Conservation (phyloP, 2,113 vertebrate genomes). For the Xenus cinereus region DNA sequence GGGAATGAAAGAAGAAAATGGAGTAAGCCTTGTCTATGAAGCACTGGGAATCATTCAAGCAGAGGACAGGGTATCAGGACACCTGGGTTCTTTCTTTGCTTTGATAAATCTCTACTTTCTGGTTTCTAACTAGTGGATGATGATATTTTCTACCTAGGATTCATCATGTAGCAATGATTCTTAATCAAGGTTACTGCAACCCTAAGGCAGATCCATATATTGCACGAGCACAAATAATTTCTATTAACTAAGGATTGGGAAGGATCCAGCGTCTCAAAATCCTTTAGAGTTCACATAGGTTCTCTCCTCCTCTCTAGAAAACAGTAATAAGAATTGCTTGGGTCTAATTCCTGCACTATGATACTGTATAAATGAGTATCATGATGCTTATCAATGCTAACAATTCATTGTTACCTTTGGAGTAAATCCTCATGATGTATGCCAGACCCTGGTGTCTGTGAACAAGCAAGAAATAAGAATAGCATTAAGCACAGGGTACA, state of each 20-base stretch:
- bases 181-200: neutral
- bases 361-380: neutral
- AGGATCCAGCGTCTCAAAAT: neutral
- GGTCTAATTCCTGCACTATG: neutral
- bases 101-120: neutral
- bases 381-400: neutral
- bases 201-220: neutral
- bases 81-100: neutral
- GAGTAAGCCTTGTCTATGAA: neutral
- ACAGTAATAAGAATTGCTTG: neutral
- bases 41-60: neutral
- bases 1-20: neutral
- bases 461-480: neutral
- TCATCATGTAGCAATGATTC: neutral
- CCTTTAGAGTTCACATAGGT: neutral
- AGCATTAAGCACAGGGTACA: neutral
- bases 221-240: neutral
- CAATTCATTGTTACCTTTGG: slow-evolving; percentile 44
- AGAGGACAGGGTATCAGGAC: neutral
- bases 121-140: neutral
- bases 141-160: neutral
- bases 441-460: neutral
- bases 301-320: neutral
- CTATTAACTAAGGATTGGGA: neutral
- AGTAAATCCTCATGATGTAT: neutral